A percentile compares a stretch with the other conserved stretches of the same genome.
Conservation (phyloP, 2,113 vertebrate genomes). For the Halichoerus grypus region DNA sequence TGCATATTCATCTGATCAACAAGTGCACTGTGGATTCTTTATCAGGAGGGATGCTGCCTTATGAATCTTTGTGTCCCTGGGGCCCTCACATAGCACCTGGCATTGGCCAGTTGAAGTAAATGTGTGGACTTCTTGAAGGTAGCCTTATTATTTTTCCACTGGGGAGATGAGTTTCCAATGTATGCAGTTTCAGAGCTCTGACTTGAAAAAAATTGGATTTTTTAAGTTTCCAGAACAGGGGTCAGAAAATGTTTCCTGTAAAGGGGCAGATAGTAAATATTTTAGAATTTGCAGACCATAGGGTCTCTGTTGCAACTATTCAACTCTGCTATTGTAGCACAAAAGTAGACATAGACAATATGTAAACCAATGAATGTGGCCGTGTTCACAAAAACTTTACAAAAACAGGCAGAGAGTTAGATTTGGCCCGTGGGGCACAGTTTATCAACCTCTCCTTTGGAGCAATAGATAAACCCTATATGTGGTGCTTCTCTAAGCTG, state of each 20-base stretch:
- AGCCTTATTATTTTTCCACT: background rate
- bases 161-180: background rate
- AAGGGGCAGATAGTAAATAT: background rate
- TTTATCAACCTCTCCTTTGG: background rate
- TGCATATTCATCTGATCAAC: background rate
- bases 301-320: background rate
- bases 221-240: background rate
- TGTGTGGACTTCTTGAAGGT: background rate
- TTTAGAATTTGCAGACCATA: background rate
- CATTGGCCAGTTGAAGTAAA: background rate
- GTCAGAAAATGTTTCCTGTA: background rate
- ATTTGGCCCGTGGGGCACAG: background rate
- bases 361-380: background rate
- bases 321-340: background rate
- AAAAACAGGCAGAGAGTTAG: background rate
- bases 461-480: background rate
- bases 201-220: background rate
- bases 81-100: background rate
- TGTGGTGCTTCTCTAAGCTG: background rate
- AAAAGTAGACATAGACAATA: background rate
- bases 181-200: background rate
- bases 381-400: background rate
- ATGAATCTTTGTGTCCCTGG: too few species aligned
- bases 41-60: background rate
- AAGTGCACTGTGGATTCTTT: background rate